These are phyloP conservation scores for Leuciscus idus DNA, from an alignment of 2,113 vertebrate species.

Conservation along the genomic window DNA sequence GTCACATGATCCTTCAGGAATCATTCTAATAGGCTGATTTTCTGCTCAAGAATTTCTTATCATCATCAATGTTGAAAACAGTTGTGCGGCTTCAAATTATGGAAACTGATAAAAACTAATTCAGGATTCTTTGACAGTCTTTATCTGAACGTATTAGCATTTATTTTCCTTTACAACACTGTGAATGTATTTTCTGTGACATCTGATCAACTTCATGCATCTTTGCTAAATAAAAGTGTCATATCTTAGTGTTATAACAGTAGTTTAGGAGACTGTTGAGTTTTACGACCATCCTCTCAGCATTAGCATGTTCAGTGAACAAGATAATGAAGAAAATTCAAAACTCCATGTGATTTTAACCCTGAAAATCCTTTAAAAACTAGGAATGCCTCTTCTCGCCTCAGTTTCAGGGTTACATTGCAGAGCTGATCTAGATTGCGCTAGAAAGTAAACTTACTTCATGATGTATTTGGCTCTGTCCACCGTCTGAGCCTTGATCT, in stretches of 20 bases:
- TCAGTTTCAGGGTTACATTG: background rate
- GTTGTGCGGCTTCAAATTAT: background rate
- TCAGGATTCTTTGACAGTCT: background rate
- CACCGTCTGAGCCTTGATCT: slow-evolving; percentile 96
- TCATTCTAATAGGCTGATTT: background rate
- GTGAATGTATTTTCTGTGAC: no score
- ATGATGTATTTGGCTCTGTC: slow-evolving; percentile 89
- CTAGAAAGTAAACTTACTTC: slow-evolving; percentile 80
- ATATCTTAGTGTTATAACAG: no score
- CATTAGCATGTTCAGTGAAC: no score
- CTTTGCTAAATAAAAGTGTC: no score
- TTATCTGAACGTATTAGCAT: background rate
- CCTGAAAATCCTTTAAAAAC: no score
- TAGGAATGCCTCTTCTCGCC: background rate
- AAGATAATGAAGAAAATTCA: no score
- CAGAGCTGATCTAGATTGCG: background rate
- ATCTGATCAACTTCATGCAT: no score
- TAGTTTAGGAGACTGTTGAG: no score
- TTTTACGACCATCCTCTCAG: no score
- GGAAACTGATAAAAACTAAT: background rate
- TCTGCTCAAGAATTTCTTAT: background rate
- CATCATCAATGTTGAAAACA: background rate
- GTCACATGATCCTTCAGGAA: background rate
- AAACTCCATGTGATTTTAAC: no score
- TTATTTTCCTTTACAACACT: background rate